Conservation (phyloP, 2,113 vertebrate genomes). For the Eupsittula cactorum region DNA sequence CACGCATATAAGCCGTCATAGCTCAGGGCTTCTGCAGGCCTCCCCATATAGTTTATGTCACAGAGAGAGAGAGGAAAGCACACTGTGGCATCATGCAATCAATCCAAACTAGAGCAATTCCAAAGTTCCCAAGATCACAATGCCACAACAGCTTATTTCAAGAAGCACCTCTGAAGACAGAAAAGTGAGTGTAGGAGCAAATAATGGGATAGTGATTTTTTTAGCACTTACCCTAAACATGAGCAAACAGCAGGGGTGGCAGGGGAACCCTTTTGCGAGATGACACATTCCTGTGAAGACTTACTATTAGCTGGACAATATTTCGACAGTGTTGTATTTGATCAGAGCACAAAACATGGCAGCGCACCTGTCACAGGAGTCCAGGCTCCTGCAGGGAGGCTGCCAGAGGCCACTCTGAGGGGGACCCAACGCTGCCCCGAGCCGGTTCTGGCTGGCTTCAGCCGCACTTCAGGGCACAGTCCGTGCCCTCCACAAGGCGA, state of each 20-base stretch:
- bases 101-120: not conserved
- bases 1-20: no score
- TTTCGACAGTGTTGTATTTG: not conserved
- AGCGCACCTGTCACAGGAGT: rapidly evolving
- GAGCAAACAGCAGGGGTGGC: not conserved
- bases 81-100: rapidly evolving
- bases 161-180: not conserved
- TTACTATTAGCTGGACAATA: not conserved
- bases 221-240: not conserved
- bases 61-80: not conserved
- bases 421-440: rapidly evolving
- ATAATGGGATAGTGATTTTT: no score
- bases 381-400: rapidly evolving
- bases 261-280: not conserved
- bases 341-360: no score
- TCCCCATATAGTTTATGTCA: not conserved
- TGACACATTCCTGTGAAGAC: not conserved
- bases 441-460: rapidly evolving
- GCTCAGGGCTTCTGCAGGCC: not conserved
- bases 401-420: rapidly evolving
- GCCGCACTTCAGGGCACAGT: not conserved
- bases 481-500: not conserved
- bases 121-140: not conserved
- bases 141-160: not conserved
- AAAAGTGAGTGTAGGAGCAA: not conserved